Conservation (phyloP, 2,113 vertebrate genomes). For the Catharus bicknelli region DNA sequence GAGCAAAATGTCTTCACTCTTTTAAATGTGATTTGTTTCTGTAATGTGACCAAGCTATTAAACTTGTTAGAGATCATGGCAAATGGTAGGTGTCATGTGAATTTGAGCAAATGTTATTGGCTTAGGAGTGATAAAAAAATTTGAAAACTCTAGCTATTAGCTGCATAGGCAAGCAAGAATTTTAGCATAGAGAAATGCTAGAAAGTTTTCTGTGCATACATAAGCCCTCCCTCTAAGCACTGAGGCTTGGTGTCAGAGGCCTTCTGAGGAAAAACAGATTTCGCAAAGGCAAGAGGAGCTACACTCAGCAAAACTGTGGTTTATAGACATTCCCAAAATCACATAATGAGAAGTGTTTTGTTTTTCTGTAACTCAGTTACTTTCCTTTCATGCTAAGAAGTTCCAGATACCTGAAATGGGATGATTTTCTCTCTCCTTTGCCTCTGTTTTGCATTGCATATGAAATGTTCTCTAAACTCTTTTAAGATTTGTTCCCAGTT, state of each 20-base stretch:
- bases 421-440: background rate
- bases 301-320: background rate
- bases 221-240: background rate
- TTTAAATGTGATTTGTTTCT: background rate
- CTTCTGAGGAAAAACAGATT: background rate
- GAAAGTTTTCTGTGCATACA: background rate
- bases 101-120: background rate
- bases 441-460: background rate
- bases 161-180: background rate
- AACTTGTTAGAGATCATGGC: background rate
- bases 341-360: background rate
- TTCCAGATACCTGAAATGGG: background rate
- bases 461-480: background rate
- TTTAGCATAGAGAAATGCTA: background rate
- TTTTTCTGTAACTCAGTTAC: conserved; percentile 17
- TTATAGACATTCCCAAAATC: background rate
- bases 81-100: background rate
- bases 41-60: background rate
- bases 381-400: background rate
- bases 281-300: background rate
- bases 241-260: background rate
- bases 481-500: background rate
- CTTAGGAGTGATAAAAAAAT: background rate
- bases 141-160: background rate
- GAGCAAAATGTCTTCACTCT: background rate